phyloP scores from a whole-genome alignment of 1,140 invertebrate species.

The Heliconius hewitsoni region DNA sequence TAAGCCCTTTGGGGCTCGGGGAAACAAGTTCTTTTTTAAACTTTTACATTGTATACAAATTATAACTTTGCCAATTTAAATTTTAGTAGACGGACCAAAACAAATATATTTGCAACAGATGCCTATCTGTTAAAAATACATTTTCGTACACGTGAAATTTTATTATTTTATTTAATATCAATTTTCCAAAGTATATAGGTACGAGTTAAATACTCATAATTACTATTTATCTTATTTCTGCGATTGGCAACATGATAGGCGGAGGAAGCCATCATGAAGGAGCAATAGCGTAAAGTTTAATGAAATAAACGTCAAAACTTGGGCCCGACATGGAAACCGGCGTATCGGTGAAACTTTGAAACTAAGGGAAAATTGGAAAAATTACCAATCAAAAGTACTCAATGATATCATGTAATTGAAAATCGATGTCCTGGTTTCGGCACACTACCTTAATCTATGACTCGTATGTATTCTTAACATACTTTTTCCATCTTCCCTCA shows the following conservation, averaged over 20 bases:
- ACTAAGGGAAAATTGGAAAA: slow-evolving; percentile 22
- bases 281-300: slow-evolving; percentile 42
- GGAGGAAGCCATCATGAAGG: slow-evolving; percentile 25
- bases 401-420: slow-evolving; percentile 9
- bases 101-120: neutral
- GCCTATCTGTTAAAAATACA: neutral
- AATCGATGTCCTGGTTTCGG: neutral
- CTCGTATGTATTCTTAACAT: neutral
- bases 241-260: slow-evolving; percentile 33
- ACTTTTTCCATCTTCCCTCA: neutral
- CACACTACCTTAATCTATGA: neutral
- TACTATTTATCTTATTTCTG: slow-evolving; percentile 13
- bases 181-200: too few species aligned
- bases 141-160: neutral
- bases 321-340: slow-evolving; percentile 11
- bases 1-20: neutral
- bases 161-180: too few species aligned
- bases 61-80: slow-evolving; percentile 6
- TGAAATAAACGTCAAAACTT: slow-evolving; percentile 47
- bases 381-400: slow-evolving; percentile 6
- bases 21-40: neutral
- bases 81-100: neutral
- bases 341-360: slow-evolving; percentile 25
- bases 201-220: neutral
- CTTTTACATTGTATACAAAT: neutral